These are phyloP conservation scores for Proisotoma minuta DNA, from an alignment of 2,888 invertebrate genomes.

Conservation along the genomic window DNA sequence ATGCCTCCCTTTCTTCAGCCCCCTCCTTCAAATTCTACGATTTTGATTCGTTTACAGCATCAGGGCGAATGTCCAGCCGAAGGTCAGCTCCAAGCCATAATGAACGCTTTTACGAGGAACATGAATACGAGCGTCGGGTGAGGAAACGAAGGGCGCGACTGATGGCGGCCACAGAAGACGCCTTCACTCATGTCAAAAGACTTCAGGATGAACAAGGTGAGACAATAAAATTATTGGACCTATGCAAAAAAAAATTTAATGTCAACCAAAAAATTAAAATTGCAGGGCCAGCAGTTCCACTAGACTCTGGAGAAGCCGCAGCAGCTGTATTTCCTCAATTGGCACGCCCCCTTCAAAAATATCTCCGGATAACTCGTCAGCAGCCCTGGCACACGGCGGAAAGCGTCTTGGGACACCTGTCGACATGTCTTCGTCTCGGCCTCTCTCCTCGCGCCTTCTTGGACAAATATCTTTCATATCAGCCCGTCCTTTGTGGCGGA, in stretches of 20 bases:
- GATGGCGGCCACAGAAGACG: slow-evolving; percentile 91
- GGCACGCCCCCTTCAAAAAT: slow-evolving; percentile 93
- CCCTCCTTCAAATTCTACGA: slow-evolving; percentile 87
- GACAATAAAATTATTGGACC: not conserved
- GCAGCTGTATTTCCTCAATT: slow-evolving; percentile 96
- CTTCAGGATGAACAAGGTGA: slow-evolving; percentile 61
- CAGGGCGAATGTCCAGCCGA: slow-evolving; percentile 34
- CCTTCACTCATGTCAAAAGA: slow-evolving; percentile 92
- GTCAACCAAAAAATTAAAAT: too few species aligned
- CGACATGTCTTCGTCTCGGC: slow-evolving; percentile 87
- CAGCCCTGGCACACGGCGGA: slow-evolving; percentile 95
- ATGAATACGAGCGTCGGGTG: slow-evolving; percentile 89
- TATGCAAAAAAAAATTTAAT: not conserved
- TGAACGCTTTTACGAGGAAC: slow-evolving; percentile 95
- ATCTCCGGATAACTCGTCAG: slow-evolving; percentile 87
- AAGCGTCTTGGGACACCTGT: slow-evolving; percentile 82
- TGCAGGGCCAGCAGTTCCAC: slow-evolving; percentile 72
- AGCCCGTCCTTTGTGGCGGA: slow-evolving; percentile 76
- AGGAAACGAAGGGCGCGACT: slow-evolving; percentile 84
- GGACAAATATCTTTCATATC: slow-evolving; percentile 82
- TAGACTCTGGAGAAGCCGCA: slow-evolving; percentile 94
- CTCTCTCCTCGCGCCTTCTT: slow-evolving; percentile 91
- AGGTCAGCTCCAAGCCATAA: slow-evolving; percentile 92
- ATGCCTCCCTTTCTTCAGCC: slow-evolving; percentile 37
- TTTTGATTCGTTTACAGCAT: slow-evolving; percentile 62